Conservation (phyloP, 2,888 invertebrate genomes). For the Trachelus tabidus region DNA sequence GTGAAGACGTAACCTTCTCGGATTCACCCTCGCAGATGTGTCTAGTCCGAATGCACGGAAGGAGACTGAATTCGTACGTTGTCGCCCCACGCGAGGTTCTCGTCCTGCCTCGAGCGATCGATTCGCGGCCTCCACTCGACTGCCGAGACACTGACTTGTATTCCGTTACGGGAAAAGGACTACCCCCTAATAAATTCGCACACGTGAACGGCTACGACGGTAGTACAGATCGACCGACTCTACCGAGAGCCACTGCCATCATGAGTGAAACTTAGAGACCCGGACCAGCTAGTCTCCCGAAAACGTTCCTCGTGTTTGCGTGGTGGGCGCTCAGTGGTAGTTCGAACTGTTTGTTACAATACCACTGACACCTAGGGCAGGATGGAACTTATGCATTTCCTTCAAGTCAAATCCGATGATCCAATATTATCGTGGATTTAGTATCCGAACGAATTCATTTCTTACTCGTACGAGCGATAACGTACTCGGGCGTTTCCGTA, state of each 20-base stretch:
- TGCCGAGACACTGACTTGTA: neutral
- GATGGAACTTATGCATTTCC: neutral
- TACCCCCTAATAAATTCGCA: neutral
- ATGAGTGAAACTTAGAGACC: neutral
- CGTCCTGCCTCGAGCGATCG: neutral
- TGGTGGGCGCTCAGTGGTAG: neutral
- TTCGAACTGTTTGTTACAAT: neutral
- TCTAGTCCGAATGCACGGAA: neutral
- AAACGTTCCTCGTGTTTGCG: neutral
- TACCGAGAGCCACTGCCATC: neutral
- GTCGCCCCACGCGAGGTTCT: neutral
- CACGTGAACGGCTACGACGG: neutral
- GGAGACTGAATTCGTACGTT: neutral
- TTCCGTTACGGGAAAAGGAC: neutral
- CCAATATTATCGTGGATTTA: neutral
- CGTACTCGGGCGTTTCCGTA: constrained; percentile 53
- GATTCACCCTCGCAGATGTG: neutral
- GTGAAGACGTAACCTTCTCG: neutral
- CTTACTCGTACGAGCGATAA: constrained; percentile 16
- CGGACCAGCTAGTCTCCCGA: neutral
- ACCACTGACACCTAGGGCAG: neutral
- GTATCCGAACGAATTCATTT: neutral
- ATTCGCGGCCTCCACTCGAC: neutral
- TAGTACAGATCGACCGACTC: neutral
- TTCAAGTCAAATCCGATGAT: neutral